phyloP scores from a whole-genome alignment of 2,113 vertebrate species.

The Tinamus guttatus region DNA sequence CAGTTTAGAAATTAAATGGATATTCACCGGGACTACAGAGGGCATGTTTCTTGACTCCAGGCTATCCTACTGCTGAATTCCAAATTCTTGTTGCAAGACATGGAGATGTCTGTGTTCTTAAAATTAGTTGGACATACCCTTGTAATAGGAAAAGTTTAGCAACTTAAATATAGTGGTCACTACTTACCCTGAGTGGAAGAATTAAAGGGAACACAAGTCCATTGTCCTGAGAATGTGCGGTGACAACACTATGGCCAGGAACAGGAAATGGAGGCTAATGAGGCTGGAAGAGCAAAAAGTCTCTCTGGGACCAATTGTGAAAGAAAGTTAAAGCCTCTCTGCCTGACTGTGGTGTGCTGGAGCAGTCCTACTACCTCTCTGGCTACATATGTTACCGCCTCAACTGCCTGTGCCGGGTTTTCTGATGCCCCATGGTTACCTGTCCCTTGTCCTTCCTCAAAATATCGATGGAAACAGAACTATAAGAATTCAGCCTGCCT shows the following conservation, averaged over 20 bases:
- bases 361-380: not conserved
- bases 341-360: not conserved
- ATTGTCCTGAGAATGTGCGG: not conserved
- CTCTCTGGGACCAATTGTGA: slow-evolving; percentile 13
- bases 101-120: not conserved
- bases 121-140: not conserved
- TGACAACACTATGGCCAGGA: not conserved
- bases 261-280: slow-evolving; percentile 43
- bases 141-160: not conserved
- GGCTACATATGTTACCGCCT: not conserved
- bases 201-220: slow-evolving; percentile 1
- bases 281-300: slow-evolving; percentile 33
- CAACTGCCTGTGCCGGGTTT: not conserved
- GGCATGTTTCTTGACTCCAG: not conserved
- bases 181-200: not conserved
- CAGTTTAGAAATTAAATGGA: not conserved
- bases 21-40: not conserved
- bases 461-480: not conserved
- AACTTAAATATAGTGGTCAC: not conserved
- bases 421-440: not conserved
- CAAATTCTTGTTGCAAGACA: not conserved
- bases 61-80: not conserved
- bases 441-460: not conserved
- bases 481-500: not conserved
- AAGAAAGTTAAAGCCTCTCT: slow-evolving; percentile 22